These are phyloP conservation scores for Thermophis baileyi DNA, from an alignment of 2,113 vertebrate genomes.

Conservation along the genomic window DNA sequence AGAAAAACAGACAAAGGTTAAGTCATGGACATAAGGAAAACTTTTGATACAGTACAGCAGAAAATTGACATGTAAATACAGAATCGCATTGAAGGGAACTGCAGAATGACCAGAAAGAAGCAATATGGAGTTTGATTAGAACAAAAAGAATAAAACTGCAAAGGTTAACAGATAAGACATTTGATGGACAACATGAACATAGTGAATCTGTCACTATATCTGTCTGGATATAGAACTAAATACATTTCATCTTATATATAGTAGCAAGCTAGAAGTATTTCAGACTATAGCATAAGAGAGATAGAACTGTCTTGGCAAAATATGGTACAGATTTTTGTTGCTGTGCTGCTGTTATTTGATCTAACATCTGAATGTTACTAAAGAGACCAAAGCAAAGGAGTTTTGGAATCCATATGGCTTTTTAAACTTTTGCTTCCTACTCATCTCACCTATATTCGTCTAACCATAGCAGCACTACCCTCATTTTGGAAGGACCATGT, in stretches of 20 bases:
- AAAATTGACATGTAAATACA: conserved; percentile 31
- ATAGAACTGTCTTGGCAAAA: background rate
- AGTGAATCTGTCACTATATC: background rate
- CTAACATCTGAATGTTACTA: background rate
- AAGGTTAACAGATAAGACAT: conserved; percentile 24
- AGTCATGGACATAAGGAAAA: conserved; percentile 56
- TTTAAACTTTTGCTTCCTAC: background rate
- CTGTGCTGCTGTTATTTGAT: background rate
- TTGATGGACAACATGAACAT: conserved; percentile 9
- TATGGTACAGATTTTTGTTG: background rate
- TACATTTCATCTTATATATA: background rate
- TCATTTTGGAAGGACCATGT: background rate
- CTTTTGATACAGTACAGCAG: conserved; percentile 53
- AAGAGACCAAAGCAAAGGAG: background rate
- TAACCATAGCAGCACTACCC: background rate
- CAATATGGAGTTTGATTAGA: background rate
- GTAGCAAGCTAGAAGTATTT: background rate
- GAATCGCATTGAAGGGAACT: background rate
- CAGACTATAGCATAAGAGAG: conserved; percentile 5
- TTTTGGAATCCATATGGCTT: background rate
- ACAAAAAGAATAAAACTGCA: background rate
- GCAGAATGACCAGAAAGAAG: background rate
- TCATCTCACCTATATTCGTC: background rate
- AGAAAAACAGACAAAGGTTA: conserved; percentile 58
- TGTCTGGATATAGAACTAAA: background rate